Evolutionary conservation across 1,140 invertebrate genomes (phyloP).

Genomic region (Chelonus insularis): DNA sequence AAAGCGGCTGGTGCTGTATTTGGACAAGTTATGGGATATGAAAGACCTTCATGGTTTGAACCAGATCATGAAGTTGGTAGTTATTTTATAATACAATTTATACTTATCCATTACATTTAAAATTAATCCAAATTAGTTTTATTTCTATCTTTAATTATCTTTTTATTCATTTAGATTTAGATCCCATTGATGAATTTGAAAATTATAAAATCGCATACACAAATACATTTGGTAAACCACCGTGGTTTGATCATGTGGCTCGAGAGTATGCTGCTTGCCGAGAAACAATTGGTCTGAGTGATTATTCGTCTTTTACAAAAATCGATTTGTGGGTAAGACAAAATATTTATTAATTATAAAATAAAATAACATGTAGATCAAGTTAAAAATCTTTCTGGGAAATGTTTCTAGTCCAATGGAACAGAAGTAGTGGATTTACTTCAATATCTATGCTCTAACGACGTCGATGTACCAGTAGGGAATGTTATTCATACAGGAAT

Average conservation of each 20-base stretch:
- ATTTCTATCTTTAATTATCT: too few species aligned
- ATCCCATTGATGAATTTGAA: slow-evolving; percentile 51
- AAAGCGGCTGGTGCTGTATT: slow-evolving; percentile 94
- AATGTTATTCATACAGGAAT: slow-evolving; percentile 97
- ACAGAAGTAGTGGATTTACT: slow-evolving; percentile 87
- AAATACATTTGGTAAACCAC: slow-evolving; percentile 84
- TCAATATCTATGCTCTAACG: slow-evolving; percentile 94
- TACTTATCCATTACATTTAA: neutral
- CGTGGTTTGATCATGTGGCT: slow-evolving; percentile 89
- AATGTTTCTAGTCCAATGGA: slow-evolving; percentile 70
- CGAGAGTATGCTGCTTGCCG: slow-evolving; percentile 92
- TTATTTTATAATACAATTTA: too few species aligned
- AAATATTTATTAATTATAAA: slow-evolving; percentile 3
- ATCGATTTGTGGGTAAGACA: slow-evolving; percentile 86
- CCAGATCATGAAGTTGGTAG: slow-evolving; percentile 61
- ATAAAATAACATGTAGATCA: neutral
- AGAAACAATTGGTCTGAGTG: slow-evolving; percentile 89
- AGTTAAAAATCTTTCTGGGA: slow-evolving; percentile 9
- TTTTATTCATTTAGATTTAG: slow-evolving; percentile 34
- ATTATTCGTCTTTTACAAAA: slow-evolving; percentile 98
- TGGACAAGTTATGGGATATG: slow-evolving; percentile 98
- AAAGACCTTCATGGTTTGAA: slow-evolving; percentile 92
- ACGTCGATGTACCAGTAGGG: slow-evolving; percentile 93
- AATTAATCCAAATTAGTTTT: slow-evolving; percentile 4
- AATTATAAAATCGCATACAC: slow-evolving; percentile 71